These are phyloP conservation scores for Bubalus kerabau DNA, from an alignment of 2,113 vertebrate species.

Conservation along the genomic window DNA sequence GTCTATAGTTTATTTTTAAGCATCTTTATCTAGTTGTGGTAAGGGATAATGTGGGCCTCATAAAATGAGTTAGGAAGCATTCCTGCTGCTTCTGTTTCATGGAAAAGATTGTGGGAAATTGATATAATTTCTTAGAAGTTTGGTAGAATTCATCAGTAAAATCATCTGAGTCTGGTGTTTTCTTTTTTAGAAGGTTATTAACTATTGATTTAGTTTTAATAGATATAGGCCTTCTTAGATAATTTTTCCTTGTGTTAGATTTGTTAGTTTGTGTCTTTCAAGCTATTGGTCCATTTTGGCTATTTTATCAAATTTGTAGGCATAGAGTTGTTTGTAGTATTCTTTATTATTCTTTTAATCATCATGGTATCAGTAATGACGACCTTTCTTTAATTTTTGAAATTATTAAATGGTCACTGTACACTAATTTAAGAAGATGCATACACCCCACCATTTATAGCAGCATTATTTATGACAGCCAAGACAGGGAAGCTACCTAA, in stretches of 20 bases:
- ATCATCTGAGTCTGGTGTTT: background rate
- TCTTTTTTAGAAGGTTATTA: background rate
- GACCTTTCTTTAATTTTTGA: background rate
- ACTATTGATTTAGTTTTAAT: background rate
- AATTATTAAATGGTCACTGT: background rate
- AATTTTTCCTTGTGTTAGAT: background rate
- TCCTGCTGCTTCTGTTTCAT: background rate
- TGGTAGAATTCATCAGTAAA: background rate
- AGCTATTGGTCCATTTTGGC: background rate
- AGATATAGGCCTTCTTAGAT: background rate
- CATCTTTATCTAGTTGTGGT: background rate
- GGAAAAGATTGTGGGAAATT: background rate
- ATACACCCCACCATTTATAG: background rate
- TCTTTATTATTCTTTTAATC: background rate
- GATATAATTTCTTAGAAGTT: background rate
- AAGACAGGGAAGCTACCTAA: background rate
- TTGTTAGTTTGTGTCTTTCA: background rate
- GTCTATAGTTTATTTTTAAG: background rate
- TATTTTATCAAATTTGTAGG: background rate
- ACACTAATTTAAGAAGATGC: background rate
- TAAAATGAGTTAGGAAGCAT: background rate
- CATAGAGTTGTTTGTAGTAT: background rate
- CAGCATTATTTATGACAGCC: background rate
- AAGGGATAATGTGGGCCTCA: background rate
- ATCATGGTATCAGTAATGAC: background rate